These are phyloP conservation scores for Lampris incognitus DNA, from an alignment of 2,113 vertebrate genomes.

Conservation along the genomic window DNA sequence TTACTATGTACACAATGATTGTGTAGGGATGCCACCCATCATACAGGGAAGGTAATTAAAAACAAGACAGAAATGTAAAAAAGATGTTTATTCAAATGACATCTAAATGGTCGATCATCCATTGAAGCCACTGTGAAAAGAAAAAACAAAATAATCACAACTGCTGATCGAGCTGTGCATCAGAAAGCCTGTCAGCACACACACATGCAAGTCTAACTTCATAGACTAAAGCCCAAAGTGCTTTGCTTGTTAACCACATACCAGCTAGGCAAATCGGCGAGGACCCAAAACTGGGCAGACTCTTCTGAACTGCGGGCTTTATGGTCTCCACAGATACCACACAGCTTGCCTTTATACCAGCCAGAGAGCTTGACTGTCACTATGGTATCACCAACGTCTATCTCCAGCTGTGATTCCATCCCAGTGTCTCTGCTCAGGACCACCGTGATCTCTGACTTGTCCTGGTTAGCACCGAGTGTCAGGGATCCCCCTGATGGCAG, in stretches of 20 bases:
- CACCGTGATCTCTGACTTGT: constrained; percentile 33
- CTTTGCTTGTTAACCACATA: background rate
- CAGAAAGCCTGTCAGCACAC: too few species aligned
- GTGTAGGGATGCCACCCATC: background rate
- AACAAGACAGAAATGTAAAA: too few species aligned
- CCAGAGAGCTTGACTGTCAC: constrained; percentile 27
- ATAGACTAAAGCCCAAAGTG: too few species aligned
- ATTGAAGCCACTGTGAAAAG: constrained; percentile 35
- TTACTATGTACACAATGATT: background rate
- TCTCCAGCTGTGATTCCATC: constrained; percentile 30
- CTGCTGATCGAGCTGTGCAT: too few species aligned
- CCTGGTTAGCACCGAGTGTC: constrained; percentile 23
- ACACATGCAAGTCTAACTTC: too few species aligned
- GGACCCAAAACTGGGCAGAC: constrained; percentile 28
- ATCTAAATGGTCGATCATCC: constrained; percentile 15
- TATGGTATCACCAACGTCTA: constrained; percentile 22
- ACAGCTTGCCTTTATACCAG: constrained; percentile 38
- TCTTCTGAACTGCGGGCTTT: constrained; percentile 21
- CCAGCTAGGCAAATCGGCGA: constrained; percentile 33
- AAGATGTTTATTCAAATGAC: background rate
- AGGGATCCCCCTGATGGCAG: constrained; percentile 20
- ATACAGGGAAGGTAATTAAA: background rate
- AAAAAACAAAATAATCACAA: background rate
- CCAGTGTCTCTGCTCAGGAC: constrained; percentile 30
- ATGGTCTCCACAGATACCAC: constrained; percentile 63